These are phyloP conservation scores for Epistrophe eligans DNA, from an alignment of 2,888 invertebrate species.

Conservation along the genomic window DNA sequence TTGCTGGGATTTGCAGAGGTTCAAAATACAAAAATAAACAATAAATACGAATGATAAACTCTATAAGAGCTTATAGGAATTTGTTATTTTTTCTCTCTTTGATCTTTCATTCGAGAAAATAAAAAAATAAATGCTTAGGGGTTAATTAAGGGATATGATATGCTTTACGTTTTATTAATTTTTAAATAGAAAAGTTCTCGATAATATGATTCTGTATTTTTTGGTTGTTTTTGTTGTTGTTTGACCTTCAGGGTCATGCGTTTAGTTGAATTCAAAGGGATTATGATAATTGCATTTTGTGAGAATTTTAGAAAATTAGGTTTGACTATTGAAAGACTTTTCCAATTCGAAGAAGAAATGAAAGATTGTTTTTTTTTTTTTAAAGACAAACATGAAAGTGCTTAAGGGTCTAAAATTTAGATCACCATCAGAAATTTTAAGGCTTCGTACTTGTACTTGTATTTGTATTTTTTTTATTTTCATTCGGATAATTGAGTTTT, in stretches of 20 bases:
- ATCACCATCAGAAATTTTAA: too few relatives aligned
- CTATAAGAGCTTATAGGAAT: not conserved
- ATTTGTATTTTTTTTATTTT: too few relatives aligned
- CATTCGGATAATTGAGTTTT: too few relatives aligned
- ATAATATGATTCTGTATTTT: not conserved
- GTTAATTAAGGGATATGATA: constrained; percentile 13
- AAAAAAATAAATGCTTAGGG: not conserved
- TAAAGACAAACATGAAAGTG: too few relatives aligned
- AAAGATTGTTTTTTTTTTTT: too few relatives aligned
- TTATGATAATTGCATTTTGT: not conserved
- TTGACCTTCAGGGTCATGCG: not conserved
- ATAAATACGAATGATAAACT: constrained; percentile 6
- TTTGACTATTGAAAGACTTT: too few relatives aligned
- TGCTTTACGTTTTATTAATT: not conserved
- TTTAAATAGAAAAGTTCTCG: not conserved
- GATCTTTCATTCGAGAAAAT: constrained; percentile 10
- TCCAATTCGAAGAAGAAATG: too few relatives aligned
- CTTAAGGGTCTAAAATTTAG: too few relatives aligned
- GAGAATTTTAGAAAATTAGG: not conserved
- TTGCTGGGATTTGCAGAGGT: not conserved
- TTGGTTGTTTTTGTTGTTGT: not conserved
- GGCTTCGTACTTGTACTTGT: too few relatives aligned
- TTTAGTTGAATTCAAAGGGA: not conserved
- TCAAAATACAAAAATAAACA: not conserved
- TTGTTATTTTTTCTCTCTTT: constrained; percentile 6